A percentile compares a stretch with the other conserved stretches of the same genome.
phyloP scores from a whole-genome alignment of 2,113 vertebrate genomes.

The Butorides virescens region DNA sequence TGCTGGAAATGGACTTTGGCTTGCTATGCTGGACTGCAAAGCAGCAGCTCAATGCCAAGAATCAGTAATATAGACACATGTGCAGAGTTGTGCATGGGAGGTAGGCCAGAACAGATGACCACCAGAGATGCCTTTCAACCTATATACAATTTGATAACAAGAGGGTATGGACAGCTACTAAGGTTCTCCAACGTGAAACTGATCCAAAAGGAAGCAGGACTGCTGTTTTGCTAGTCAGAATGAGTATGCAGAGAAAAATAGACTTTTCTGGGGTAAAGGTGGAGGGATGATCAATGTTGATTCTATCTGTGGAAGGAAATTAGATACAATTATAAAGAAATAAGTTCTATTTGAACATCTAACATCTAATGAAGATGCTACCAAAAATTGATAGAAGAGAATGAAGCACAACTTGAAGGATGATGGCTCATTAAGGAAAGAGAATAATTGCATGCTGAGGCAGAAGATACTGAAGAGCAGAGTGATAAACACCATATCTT shows the following conservation, averaged over 20 bases:
- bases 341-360: not conserved
- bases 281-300: not conserved
- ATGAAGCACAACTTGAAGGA: not conserved
- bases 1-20: not conserved
- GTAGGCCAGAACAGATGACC: not conserved
- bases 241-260: not conserved
- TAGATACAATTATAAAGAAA: not conserved
- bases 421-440: not conserved
- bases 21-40: rapidly evolving
- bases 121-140: not conserved
- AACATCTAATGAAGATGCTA: not conserved
- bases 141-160: not conserved
- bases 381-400: not conserved
- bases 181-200: not conserved
- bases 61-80: not conserved
- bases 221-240: not conserved
- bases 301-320: not conserved
- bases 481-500: not conserved
- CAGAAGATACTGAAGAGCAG: not conserved
- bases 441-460: not conserved
- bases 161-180: not conserved
- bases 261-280: not conserved
- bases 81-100: not conserved
- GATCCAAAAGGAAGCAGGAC: not conserved
- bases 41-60: not conserved